phyloP scores from a whole-genome alignment of 2,888 invertebrate genomes.

The Malthinus seriepunctatus region DNA sequence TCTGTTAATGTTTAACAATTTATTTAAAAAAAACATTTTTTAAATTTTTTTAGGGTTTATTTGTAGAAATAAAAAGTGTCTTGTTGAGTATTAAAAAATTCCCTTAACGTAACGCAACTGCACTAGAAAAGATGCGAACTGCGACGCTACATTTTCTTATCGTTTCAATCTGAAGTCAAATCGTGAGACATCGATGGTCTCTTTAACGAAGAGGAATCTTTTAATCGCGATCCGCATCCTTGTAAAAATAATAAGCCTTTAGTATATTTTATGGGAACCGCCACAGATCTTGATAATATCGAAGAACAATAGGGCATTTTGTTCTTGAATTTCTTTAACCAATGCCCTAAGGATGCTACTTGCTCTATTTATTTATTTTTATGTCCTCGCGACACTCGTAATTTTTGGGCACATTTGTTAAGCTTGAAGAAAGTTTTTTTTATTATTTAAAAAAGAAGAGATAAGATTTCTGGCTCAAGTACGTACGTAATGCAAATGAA shows the following conservation, averaged over 20 bases:
- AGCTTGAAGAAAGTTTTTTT: conserved; percentile 42
- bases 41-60: not conserved
- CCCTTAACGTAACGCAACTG: conserved; percentile 27
- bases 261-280: conserved; percentile 44
- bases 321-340: conserved; percentile 40
- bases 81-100: conserved; percentile 9
- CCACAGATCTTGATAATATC: conserved; percentile 42
- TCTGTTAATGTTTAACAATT: too few species aligned
- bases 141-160: conserved; percentile 46
- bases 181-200: conserved; percentile 49
- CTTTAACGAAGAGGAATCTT: conserved; percentile 50
- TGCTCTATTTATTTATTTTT: conserved; percentile 38
- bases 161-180: conserved; percentile 46
- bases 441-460: not conserved
- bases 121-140: conserved; percentile 41
- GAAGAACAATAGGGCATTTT: conserved; percentile 46
- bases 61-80: conserved; percentile 3
- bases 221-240: conserved; percentile 44
- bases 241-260: conserved; percentile 47
- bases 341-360: conserved; percentile 29
- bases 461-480: conserved; percentile 45
- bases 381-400: conserved; percentile 40
- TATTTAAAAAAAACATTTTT: too few species aligned
- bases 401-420: conserved; percentile 41
- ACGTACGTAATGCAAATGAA: conserved; percentile 31